These are phyloP conservation scores for Tillus elongatus DNA, from an alignment of 2,888 invertebrate species.

Conservation along the genomic window DNA sequence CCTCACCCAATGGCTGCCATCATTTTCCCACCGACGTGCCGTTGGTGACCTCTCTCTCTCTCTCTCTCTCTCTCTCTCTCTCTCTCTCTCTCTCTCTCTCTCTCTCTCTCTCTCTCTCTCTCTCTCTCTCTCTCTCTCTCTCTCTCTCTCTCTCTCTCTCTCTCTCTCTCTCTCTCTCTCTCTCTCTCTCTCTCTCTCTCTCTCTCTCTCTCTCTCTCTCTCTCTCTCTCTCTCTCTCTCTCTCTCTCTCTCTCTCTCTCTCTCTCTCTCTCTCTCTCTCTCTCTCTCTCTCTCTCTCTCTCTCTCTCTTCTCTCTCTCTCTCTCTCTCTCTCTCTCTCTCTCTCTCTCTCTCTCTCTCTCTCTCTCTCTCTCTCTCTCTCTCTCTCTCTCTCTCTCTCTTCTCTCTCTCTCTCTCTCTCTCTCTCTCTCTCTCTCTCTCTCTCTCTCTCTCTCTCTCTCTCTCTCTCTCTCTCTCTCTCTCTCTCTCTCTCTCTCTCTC, in stretches of 20 bases:
- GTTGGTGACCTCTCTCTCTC: too few species aligned
- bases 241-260: conserved; percentile 8
- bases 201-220: conserved; percentile 8
- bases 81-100: conserved; percentile 7
- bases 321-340: conserved; percentile 8
- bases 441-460: conserved; percentile 8
- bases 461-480: conserved; percentile 8
- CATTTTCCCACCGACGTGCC: too few species aligned
- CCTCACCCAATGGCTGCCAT: too few species aligned
- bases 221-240: conserved; percentile 7
- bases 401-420: conserved; percentile 7
- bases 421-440: conserved; percentile 7
- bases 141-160: conserved; percentile 8
- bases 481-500: conserved; percentile 7
- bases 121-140: conserved; percentile 8
- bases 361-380: conserved; percentile 5
- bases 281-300: conserved; percentile 8
- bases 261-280: conserved; percentile 8
- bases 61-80: conserved; percentile 4
- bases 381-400: conserved; percentile 4
- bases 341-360: too few species aligned
- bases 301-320: conserved; percentile 7
- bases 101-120: conserved; percentile 7
- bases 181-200: conserved; percentile 8
- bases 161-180: conserved; percentile 8